These are phyloP conservation scores for Felis chaus DNA, from an alignment of 2,113 vertebrate species.

Conservation along the genomic window DNA sequence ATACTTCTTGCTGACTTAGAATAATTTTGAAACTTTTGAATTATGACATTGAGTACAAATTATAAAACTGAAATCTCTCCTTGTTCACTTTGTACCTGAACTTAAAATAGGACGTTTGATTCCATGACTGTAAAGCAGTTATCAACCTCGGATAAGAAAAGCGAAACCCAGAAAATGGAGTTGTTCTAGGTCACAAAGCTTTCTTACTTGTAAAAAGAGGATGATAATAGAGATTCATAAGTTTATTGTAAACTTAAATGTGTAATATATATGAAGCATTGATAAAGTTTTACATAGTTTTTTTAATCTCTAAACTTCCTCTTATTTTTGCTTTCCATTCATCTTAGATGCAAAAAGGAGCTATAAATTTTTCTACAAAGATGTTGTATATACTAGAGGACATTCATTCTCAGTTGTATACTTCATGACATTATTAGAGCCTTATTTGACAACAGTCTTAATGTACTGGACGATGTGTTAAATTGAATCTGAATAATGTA, in stretches of 20 bases:
- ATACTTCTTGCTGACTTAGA: not conserved
- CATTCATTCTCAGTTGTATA: not conserved
- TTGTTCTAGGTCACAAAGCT: not conserved
- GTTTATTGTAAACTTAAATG: not conserved
- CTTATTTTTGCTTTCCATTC: not conserved
- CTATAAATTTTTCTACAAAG: not conserved
- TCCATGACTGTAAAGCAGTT: not conserved
- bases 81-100: not conserved
- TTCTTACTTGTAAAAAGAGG: slow-evolving; percentile 40
- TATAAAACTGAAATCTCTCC: slow-evolving; percentile 16
- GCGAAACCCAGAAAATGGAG: not conserved
- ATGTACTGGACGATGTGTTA: not conserved
- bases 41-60: not conserved
- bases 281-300: not conserved
- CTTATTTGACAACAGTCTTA: not conserved
- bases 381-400: not conserved
- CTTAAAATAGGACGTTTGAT: slow-evolving; percentile 41
- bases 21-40: slow-evolving; percentile 40
- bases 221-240: not conserved
- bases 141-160: not conserved
- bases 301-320: not conserved
- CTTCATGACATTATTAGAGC: not conserved
- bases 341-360: not conserved
- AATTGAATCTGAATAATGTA: not conserved
- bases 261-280: not conserved